Evolutionary conservation across 2,888 invertebrate species (phyloP).

Genomic region (Pristionchus maxplancki): DNA sequence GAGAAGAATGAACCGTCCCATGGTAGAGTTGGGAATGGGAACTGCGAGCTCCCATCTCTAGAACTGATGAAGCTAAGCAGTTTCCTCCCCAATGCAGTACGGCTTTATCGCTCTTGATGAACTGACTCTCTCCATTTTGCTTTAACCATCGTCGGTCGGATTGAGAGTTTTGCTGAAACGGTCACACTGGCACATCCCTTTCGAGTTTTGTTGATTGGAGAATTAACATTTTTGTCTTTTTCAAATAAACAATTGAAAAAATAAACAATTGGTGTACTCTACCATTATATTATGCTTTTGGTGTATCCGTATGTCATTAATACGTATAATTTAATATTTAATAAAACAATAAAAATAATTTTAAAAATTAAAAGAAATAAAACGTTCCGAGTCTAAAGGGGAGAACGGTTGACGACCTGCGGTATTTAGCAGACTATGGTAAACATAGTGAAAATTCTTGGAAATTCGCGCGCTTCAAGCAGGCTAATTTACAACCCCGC

Average conservation of each 20-base stretch:
- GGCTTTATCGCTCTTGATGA: background rate
- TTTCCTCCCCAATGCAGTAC: background rate
- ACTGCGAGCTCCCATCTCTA: background rate
- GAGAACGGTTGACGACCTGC: background rate
- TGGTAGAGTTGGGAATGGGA: background rate
- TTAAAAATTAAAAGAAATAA: background rate
- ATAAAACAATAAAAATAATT: background rate
- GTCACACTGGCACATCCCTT: background rate
- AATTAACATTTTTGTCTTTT: background rate
- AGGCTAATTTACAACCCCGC: background rate
- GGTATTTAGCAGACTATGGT: background rate
- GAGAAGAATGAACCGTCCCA: background rate
- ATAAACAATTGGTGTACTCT: no score
- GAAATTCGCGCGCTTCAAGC: slow-evolving; percentile 43
- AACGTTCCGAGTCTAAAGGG: background rate
- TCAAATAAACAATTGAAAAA: no score
- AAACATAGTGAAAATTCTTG: background rate
- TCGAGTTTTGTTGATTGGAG: background rate
- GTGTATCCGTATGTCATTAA: no score
- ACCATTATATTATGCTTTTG: no score
- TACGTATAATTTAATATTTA: background rate
- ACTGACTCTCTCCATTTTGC: background rate
- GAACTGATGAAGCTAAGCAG: background rate
- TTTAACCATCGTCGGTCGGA: background rate
- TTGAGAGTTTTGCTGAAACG: background rate